These are phyloP conservation scores for Petroica traversi DNA, from an alignment of 2,113 vertebrate genomes.

Conservation along the genomic window DNA sequence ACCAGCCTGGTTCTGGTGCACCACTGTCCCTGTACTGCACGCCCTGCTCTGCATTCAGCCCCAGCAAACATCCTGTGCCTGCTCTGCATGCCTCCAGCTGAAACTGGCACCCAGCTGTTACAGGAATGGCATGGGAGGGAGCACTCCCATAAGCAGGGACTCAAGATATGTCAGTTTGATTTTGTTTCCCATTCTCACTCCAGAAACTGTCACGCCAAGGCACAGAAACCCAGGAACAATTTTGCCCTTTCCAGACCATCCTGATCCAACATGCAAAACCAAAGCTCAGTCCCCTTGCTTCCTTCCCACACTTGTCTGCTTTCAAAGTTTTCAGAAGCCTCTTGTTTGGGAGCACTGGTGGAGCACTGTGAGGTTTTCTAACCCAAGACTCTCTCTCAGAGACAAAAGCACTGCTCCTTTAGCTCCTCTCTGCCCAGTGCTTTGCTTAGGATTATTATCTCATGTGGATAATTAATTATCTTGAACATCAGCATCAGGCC, in stretches of 20 bases:
- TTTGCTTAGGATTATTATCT: neutral
- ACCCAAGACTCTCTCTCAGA: neutral
- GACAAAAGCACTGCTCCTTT: neutral
- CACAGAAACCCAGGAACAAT: neutral
- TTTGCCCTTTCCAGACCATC: neutral
- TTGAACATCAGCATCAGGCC: constrained; percentile 9
- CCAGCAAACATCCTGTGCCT: neutral
- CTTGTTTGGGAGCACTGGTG: neutral
- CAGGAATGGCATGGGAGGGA: neutral
- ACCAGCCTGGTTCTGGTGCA: neutral
- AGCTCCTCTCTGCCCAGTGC: neutral
- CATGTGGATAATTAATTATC: neutral
- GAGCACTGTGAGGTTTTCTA: neutral
- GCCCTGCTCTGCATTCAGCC: neutral
- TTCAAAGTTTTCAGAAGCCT: neutral
- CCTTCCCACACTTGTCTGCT: neutral
- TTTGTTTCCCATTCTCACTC: neutral
- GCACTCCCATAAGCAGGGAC: neutral
- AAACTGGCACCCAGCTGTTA: neutral
- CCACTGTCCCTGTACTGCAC: neutral
- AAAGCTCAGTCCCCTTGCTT: neutral
- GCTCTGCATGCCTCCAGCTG: neutral
- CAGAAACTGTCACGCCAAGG: neutral
- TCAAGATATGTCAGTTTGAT: neutral
- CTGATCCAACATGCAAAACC: neutral